These are phyloP conservation scores for Asobara japonica DNA, from an alignment of 1,140 invertebrate species.

Conservation along the genomic window DNA sequence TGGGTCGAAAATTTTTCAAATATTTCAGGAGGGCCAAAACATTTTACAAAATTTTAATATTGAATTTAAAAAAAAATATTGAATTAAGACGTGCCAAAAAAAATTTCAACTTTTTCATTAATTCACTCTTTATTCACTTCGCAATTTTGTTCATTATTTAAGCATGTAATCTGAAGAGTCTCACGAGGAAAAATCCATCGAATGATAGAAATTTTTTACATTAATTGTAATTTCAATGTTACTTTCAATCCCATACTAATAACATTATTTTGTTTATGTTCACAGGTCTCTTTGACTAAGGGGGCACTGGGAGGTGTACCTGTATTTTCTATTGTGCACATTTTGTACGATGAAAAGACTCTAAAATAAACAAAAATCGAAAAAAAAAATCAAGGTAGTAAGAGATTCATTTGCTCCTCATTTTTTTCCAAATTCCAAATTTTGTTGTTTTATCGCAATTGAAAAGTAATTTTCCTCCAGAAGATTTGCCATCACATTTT, in stretches of 20 bases:
- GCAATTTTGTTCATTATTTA: conserved; percentile 58
- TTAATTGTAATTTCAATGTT: conserved; percentile 9
- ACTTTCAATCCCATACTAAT: background rate
- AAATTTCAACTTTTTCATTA: conserved; percentile 7
- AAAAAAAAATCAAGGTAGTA: too few relatives aligned
- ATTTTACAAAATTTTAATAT: too few relatives aligned
- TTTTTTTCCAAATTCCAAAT: too few relatives aligned
- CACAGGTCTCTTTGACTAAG: conserved; percentile 80
- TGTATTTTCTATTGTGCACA: conserved; percentile 54
- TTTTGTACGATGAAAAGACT: conserved; percentile 56
- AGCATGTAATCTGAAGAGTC: conserved; percentile 68
- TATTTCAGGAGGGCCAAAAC: too few relatives aligned
- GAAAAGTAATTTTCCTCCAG: too few relatives aligned
- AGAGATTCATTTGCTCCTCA: too few relatives aligned
- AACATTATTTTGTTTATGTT: conserved; percentile 56
- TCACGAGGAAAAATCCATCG: conserved; percentile 62
- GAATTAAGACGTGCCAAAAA: too few relatives aligned
- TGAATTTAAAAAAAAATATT: too few relatives aligned
- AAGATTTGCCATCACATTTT: too few relatives aligned
- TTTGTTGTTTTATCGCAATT: too few relatives aligned
- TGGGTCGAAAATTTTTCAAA: too few relatives aligned
- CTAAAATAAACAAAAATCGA: conserved; percentile 42
- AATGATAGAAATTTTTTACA: conserved; percentile 39
- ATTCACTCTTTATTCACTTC: conserved; percentile 19
- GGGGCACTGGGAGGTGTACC: conserved; percentile 36